These are phyloP conservation scores for Drosophila setosimentum DNA, from an alignment of 2,888 invertebrate species.

Conservation along the genomic window DNA sequence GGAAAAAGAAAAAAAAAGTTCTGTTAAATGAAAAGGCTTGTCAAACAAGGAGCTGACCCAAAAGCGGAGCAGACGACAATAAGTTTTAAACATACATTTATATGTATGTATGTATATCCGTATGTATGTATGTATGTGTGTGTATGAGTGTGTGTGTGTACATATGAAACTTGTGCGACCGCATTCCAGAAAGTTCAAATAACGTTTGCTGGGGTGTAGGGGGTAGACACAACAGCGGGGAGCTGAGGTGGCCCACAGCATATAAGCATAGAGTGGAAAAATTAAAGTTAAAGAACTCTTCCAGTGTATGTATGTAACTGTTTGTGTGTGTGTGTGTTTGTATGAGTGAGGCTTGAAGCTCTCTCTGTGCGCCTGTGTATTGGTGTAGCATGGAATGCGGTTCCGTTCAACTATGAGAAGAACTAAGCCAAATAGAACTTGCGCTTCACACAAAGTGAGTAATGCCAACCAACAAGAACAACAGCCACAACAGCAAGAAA, in stretches of 20 bases:
- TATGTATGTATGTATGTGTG: constrained; percentile 4
- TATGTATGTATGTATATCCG: constrained; percentile 6
- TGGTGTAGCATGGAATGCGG: constrained; percentile 68
- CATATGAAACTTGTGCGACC: constrained; percentile 69
- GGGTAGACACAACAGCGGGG: constrained; percentile 23
- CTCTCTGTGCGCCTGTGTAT: constrained; percentile 43
- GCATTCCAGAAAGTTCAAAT: constrained; percentile 79
- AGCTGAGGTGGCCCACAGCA: constrained; percentile 41
- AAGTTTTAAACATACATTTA: constrained; percentile 13
- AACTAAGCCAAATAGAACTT: constrained; percentile 71
- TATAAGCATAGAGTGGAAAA: constrained; percentile 60
- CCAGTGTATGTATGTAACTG: constrained; percentile 26
- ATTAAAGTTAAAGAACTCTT: constrained; percentile 70
- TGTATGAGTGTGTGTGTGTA: constrained; percentile 1
- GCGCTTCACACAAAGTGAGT: constrained; percentile 62
- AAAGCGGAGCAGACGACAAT: constrained; percentile 37
- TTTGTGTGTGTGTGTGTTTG: constrained; percentile 37
- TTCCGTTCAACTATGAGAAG: constrained; percentile 59
- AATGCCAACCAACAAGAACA: constrained; percentile 30
- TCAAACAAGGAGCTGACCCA: constrained; percentile 38
- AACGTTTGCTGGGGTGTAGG: constrained; percentile 41
- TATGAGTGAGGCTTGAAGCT: constrained; percentile 34
- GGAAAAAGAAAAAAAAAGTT: constrained; percentile 19
- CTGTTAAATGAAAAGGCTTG: constrained; percentile 38
- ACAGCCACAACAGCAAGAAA: constrained; percentile 16